Evolutionary conservation across 2,888 invertebrate species (phyloP).

Genomic region (Gortyna flavago): DNA sequence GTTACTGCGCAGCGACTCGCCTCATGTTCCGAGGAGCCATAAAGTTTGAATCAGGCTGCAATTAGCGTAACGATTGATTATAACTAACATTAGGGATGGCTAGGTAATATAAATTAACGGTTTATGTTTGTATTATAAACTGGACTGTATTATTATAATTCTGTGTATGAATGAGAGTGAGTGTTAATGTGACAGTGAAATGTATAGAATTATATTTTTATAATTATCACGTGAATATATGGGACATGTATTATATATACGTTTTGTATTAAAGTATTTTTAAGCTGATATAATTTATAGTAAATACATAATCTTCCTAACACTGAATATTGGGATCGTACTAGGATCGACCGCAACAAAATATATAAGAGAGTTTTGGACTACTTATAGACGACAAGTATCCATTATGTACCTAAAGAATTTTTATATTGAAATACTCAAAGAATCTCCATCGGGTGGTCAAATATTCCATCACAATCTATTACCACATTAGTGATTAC

Average conservation of each 20-base stretch:
- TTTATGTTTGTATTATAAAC: conserved; percentile 86
- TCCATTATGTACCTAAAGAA: conserved; percentile 58
- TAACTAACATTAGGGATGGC: conserved; percentile 72
- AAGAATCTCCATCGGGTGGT: conserved; percentile 77
- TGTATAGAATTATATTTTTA: conserved; percentile 76
- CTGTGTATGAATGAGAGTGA: conserved; percentile 73
- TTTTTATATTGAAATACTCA: conserved; percentile 79
- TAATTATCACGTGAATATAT: conserved; percentile 65
- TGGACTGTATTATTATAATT: conserved; percentile 81
- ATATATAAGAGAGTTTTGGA: conserved; percentile 61
- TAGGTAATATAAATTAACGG: conserved; percentile 77
- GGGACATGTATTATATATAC: conserved; percentile 77
- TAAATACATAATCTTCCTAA: conserved; percentile 72
- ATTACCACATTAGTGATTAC: conserved; percentile 86
- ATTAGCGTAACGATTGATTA: conserved; percentile 61
- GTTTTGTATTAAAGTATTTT: conserved; percentile 77
- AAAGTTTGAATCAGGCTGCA: not conserved
- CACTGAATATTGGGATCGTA: conserved; percentile 55
- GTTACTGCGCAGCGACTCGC: not conserved
- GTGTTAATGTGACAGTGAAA: conserved; percentile 66
- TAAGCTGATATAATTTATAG: conserved; percentile 76
- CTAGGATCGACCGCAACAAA: conserved; percentile 56
- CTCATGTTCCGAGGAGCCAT: not conserved
- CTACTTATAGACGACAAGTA: conserved; percentile 55
- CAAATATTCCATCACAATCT: conserved; percentile 85